A percentile compares a stretch with the other conserved stretches of the same genome.
Conservation (phyloP, 2,113 vertebrate species). For the Plecotus auritus region DNA sequence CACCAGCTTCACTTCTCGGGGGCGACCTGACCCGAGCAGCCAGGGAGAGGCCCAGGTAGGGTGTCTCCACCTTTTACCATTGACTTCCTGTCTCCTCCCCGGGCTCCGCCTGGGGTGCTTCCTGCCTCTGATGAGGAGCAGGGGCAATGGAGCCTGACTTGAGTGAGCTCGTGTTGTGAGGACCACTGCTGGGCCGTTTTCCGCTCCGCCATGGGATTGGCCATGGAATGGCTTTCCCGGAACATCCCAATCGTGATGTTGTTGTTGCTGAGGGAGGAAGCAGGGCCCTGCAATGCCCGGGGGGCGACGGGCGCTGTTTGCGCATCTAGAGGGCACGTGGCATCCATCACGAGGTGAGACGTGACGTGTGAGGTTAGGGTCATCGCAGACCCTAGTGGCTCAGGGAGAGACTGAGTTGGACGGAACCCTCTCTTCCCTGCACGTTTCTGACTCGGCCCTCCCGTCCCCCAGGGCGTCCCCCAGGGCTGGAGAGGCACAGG, state of each 20-base stretch:
- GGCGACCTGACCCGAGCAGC: constrained; percentile 9
- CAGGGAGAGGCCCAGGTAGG: constrained; percentile 33
- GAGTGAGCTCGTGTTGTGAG: constrained; percentile 27
- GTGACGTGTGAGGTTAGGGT: background rate
- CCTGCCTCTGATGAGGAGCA: constrained; percentile 9
- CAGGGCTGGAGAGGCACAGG: constrained; percentile 51
- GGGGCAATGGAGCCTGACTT: constrained; percentile 19
- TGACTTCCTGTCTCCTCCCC: background rate
- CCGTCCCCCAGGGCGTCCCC: constrained; percentile 12
- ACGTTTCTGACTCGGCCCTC: constrained; percentile 35
- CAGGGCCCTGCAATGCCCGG: background rate
- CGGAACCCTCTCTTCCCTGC: constrained; percentile 46
- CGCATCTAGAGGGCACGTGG: background rate
- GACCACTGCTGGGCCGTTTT: constrained; percentile 30
- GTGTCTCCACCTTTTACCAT: constrained; percentile 32
- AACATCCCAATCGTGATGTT: background rate
- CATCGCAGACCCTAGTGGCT: constrained; percentile 30
- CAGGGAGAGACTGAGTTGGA: constrained; percentile 35
- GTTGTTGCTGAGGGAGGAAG: background rate
- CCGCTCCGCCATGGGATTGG: background rate
- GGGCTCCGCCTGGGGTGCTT: constrained; percentile 23
- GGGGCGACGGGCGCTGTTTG: background rate
- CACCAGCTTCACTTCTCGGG: constrained; percentile 19
- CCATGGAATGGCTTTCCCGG: constrained; percentile 32
- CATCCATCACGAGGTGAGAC: constrained; percentile 2